phyloP scores from a whole-genome alignment of 64 coral and sea anemone genomes.

The Stichodactyla helianthus region DNA sequence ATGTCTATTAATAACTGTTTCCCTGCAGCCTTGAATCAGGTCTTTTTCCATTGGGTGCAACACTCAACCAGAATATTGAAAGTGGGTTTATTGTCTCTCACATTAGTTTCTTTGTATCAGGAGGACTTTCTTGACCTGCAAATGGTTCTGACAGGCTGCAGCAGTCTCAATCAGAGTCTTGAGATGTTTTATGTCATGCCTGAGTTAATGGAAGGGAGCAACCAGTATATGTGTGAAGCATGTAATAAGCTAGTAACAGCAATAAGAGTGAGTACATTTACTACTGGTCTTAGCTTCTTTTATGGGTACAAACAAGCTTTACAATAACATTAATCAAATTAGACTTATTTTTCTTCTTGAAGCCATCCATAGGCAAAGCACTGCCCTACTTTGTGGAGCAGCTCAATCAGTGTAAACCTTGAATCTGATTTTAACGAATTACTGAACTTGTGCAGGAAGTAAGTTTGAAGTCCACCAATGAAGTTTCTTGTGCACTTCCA shows the following conservation, averaged over 20 bases:
- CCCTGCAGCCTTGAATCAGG: too few species aligned
- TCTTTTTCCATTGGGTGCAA: neutral
- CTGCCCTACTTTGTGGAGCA: too few species aligned
- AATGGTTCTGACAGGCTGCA: conserved; percentile 54
- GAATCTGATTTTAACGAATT: too few species aligned
- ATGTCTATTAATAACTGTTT: neutral
- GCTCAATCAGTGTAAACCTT: too few species aligned
- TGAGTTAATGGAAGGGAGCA: conserved; percentile 64
- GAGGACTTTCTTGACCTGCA: conserved; percentile 82
- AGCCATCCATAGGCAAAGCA: too few species aligned
- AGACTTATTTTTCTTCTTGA: too few species aligned
- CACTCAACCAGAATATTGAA: neutral
- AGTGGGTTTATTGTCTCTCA: neutral
- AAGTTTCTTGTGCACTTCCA: too few species aligned
- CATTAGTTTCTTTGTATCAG: conserved; percentile 11
- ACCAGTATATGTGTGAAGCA: conserved; percentile 73
- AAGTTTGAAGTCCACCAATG: too few species aligned
- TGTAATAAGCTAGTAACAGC: conserved; percentile 75
- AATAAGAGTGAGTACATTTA: conserved; percentile 42
- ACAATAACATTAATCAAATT: too few species aligned
- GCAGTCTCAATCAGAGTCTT: conserved; percentile 59
- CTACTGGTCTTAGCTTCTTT: too few species aligned
- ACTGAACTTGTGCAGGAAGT: too few species aligned
- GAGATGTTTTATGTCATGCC: conserved; percentile 47
- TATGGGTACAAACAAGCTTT: too few species aligned